Percentiles rank a stretch among this genome's conserved stretches.
phyloP scores from a whole-genome alignment of 2,888 invertebrate species.

The Tetragonisca angustula region DNA sequence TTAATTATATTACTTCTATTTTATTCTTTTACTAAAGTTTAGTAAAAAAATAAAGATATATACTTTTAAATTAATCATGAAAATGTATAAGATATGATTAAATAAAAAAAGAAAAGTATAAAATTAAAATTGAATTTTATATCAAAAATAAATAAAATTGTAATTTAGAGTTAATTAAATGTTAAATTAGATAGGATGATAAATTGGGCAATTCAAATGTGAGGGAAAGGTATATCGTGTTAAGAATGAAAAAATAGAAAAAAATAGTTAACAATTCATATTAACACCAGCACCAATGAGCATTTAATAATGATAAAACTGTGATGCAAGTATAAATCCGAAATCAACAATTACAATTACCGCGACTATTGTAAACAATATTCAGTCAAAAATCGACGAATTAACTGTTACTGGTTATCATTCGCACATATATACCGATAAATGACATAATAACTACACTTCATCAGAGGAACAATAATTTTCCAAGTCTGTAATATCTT shows the following conservation, averaged over 20 bases:
- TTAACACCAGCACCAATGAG: constrained; percentile 82
- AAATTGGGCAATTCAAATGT: constrained; percentile 4
- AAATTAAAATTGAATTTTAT: background rate
- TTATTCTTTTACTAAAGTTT: background rate
- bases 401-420: constrained; percentile 54
- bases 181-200: constrained; percentile 5
- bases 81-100: background rate
- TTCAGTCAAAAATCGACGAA: constrained; percentile 62
- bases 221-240: constrained; percentile 39
- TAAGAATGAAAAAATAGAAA: constrained; percentile 53
- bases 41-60: background rate
- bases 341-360: constrained; percentile 75
- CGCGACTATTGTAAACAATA: constrained; percentile 70
- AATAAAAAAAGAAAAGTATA: background rate
- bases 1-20: background rate
- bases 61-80: background rate
- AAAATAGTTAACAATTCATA: constrained; percentile 53
- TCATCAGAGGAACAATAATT: constrained; percentile 56
- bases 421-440: constrained; percentile 50
- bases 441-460: constrained; percentile 54
- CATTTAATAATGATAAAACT: constrained; percentile 80
- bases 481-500: constrained; percentile 39
- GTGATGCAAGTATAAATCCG: constrained; percentile 74
- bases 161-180: background rate
- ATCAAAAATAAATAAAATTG: background rate